Conservation (phyloP, 2,113 vertebrate genomes). For the Dicentrarchus labrax region DNA sequence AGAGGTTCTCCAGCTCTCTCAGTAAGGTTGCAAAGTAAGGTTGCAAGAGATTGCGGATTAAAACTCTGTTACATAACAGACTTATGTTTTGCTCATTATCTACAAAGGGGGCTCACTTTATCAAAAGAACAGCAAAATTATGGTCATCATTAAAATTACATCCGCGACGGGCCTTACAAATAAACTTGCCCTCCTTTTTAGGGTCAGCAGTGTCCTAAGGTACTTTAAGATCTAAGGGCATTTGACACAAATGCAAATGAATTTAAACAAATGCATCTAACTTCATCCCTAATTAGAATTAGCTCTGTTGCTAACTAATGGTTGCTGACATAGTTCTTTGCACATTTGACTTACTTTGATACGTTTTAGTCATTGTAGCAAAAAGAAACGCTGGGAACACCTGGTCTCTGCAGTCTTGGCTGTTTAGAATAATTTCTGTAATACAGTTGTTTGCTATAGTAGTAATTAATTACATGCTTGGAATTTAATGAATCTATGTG, state of each 20-base stretch:
- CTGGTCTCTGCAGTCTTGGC: background rate
- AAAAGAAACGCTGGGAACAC: background rate
- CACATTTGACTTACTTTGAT: constrained; percentile 34
- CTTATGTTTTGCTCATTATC: constrained; percentile 62
- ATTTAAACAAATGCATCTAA: constrained; percentile 51
- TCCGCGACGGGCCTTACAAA: constrained; percentile 28
- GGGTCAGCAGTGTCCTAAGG: constrained; percentile 37
- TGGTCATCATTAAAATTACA: constrained; percentile 66
- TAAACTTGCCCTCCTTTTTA: constrained; percentile 26
- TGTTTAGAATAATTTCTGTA: no score
- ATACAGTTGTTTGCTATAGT: background rate
- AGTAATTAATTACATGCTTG: background rate
- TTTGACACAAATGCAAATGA: constrained; percentile 40
- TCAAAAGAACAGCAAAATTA: constrained; percentile 54
- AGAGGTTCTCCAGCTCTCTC: background rate
- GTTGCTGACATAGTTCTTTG: constrained; percentile 38
- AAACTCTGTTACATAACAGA: constrained; percentile 58
- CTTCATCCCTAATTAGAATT: constrained; percentile 32
- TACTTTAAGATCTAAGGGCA: constrained; percentile 33
- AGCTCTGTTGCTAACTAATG: constrained; percentile 22
- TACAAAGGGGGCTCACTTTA: constrained; percentile 41
- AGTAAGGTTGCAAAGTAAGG: background rate
- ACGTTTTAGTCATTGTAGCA: constrained; percentile 9
- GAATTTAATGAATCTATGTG: background rate
- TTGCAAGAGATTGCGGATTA: constrained; percentile 41